Percentiles rank a stretch among this genome's conserved stretches.
phyloP scores from a whole-genome alignment of 1,140 invertebrate species.

The Anoplolepis gracilipes region DNA sequence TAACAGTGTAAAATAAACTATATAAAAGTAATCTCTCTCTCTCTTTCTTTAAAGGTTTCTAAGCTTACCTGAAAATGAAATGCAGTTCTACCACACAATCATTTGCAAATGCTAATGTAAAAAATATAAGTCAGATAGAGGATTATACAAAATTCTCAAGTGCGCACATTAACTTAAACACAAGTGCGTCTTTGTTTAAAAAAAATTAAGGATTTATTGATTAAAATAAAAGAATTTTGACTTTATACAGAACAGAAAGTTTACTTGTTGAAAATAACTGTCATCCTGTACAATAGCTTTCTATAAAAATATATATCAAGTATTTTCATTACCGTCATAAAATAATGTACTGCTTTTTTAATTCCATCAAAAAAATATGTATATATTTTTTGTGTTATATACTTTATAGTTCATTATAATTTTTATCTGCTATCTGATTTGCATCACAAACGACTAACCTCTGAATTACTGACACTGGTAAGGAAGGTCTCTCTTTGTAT shows the following conservation, averaged over 20 bases:
- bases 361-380: not conserved
- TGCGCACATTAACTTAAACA: not conserved
- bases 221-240: conserved; percentile 8
- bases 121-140: conserved; percentile 17
- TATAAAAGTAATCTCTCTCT: not conserved
- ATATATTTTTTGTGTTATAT: not conserved
- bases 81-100: conserved; percentile 25
- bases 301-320: conserved; percentile 5
- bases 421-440: conserved; percentile 40
- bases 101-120: conserved; percentile 46
- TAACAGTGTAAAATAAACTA: not conserved
- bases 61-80: conserved; percentile 59
- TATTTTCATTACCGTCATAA: not conserved
- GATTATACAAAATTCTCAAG: conserved; percentile 15
- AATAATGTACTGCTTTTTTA: not conserved
- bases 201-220: conserved; percentile 21
- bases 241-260: not conserved
- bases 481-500: conserved; percentile 87
- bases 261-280: not conserved
- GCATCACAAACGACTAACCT: conserved; percentile 83
- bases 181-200: not conserved
- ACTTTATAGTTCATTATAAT: conserved; percentile 9
- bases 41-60: not conserved
- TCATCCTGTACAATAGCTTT: conserved; percentile 22
- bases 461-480: conserved; percentile 83